phyloP scores from a whole-genome alignment of 2,888 invertebrate genomes.

The Rhorus exstirpatorius region DNA sequence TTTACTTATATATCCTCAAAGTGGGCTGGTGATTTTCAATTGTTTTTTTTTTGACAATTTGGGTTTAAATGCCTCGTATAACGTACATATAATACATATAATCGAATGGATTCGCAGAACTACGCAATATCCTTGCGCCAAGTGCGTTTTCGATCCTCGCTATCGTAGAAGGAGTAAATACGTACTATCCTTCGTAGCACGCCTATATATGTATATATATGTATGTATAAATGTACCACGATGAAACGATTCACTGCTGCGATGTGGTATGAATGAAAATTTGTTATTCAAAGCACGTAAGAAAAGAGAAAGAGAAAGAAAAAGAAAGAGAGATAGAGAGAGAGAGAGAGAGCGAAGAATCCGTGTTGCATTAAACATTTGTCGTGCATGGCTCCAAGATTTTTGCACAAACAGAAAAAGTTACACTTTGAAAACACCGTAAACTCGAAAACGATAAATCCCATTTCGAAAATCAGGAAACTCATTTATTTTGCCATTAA shows the following conservation, averaged over 20 bases:
- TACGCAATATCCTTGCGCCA: conserved; percentile 67
- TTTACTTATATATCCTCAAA: too few species aligned
- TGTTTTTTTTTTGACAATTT: not conserved
- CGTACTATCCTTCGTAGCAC: conserved; percentile 49
- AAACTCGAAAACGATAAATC: not conserved
- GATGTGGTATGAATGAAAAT: conserved; percentile 73
- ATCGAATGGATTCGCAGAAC: conserved; percentile 75
- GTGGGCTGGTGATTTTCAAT: too few species aligned
- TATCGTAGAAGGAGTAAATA: conserved; percentile 56
- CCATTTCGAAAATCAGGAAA: not conserved
- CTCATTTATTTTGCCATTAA: not conserved
- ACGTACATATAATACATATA: conserved; percentile 54
- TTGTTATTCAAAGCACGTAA: conserved; percentile 73
- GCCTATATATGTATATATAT: conserved; percentile 33
- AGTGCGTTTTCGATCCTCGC: conserved; percentile 66
- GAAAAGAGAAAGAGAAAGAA: conserved; percentile 2
- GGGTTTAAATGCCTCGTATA: conserved; percentile 6
- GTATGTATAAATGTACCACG: conserved; percentile 21
- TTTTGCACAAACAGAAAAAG: conserved; percentile 31
- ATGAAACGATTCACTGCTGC: conserved; percentile 27
- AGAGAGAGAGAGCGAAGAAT: conserved; percentile 53
- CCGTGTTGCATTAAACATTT: conserved; percentile 77
- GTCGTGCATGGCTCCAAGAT: conserved; percentile 33
- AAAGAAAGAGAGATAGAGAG: conserved; percentile 5
- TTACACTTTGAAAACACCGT: conserved; percentile 26